Evolutionary conservation across 2,888 invertebrate genomes (phyloP).

Genomic region (Parnassius smintheus): DNA sequence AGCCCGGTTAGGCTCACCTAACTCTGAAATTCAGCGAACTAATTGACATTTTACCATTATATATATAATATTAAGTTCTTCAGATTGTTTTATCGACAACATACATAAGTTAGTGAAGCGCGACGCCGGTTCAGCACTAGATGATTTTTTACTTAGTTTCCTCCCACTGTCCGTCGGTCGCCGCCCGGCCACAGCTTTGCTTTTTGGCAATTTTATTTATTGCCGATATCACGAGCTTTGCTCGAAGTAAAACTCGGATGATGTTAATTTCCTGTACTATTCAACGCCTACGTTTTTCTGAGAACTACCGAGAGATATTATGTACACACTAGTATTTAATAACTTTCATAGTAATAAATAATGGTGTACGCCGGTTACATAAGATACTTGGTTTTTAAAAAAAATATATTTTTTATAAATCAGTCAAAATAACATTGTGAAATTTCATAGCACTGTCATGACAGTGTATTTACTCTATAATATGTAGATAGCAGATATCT

Average conservation of each 20-base stretch:
- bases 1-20: no score
- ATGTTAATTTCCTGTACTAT: slow-evolving; percentile 74
- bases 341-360: no score
- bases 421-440: no score
- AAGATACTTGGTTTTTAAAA: no score
- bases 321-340: background rate
- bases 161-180: slow-evolving; percentile 45
- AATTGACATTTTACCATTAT: no score
- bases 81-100: slow-evolving; percentile 16
- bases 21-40: no score
- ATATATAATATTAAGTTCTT: no score
- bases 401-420: no score
- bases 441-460: no score
- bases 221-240: slow-evolving; percentile 59
- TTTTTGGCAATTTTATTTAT: slow-evolving; percentile 76
- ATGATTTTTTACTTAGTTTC: slow-evolving; percentile 64
- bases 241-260: slow-evolving; percentile 66
- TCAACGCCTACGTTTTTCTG: slow-evolving; percentile 23
- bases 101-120: slow-evolving; percentile 28
- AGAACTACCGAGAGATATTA: background rate
- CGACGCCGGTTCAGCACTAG: slow-evolving; percentile 39
- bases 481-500: no score
- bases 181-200: slow-evolving; percentile 45
- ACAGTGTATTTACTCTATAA: no score
- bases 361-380: no score